A percentile compares a stretch with the other conserved stretches of the same genome.
These are phyloP conservation scores for Trematomus loennbergii DNA, from an alignment of 2,113 vertebrate species.

Conservation along the genomic window DNA sequence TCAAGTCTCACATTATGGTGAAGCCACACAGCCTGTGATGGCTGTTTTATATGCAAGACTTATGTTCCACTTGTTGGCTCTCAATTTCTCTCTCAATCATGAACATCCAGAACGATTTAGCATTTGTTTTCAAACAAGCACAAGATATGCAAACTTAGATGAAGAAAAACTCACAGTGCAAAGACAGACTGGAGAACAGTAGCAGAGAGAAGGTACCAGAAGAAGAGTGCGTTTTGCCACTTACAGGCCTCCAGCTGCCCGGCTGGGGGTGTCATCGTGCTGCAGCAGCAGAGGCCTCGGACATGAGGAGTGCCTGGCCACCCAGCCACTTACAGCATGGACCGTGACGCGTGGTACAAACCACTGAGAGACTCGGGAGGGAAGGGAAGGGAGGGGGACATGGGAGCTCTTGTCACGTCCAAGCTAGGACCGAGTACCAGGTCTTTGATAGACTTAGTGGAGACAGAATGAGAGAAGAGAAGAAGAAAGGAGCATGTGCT, in stretches of 20 bases:
- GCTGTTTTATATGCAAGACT: constrained; percentile 51
- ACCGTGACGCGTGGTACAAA: constrained; percentile 75
- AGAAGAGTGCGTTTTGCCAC: constrained; percentile 84
- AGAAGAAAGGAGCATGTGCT: constrained; percentile 31
- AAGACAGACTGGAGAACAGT: constrained; percentile 65
- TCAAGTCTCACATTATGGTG: constrained; percentile 79
- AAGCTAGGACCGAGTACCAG: constrained; percentile 88
- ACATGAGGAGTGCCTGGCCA: constrained; percentile 78
- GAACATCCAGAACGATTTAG: constrained; percentile 57
- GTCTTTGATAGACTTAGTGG: constrained; percentile 55
- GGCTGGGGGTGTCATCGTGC: constrained; percentile 27
- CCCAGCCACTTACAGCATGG: constrained; percentile 96
- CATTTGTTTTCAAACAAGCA: constrained; percentile 46
- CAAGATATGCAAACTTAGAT: constrained; percentile 7
- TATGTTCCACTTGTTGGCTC: constrained; percentile 51
- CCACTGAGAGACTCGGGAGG: constrained; percentile 28
- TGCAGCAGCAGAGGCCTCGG: constrained; percentile 67
- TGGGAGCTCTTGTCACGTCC: constrained; percentile 76
- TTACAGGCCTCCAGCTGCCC: constrained; percentile 89
- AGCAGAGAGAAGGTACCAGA: constrained; percentile 36
- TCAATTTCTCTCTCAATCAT: constrained; percentile 69
- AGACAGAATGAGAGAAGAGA: constrained; percentile 31
- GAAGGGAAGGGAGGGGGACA: background rate
- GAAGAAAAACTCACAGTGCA: constrained; percentile 39
- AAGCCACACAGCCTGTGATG: constrained; percentile 53